These are phyloP conservation scores for Silurus asotus DNA, from an alignment of 2,113 vertebrate species.

Conservation along the genomic window DNA sequence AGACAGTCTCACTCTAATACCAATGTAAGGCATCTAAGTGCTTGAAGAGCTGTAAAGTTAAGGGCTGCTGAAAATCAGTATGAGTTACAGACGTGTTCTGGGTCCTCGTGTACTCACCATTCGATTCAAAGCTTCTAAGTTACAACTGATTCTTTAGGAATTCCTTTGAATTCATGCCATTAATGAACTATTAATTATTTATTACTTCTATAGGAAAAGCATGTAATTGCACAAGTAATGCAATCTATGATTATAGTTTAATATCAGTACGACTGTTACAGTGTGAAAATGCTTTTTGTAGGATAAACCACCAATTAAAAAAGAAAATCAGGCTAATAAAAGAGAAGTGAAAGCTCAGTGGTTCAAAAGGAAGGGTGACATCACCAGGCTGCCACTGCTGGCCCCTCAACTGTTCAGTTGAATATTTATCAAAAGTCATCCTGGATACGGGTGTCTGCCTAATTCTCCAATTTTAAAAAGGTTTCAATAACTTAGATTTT, in stretches of 20 bases:
- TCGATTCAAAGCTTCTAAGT: not conserved
- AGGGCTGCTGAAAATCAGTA: not conserved
- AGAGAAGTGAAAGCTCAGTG: too few species aligned
- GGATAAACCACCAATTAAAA: not conserved
- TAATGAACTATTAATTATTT: not conserved
- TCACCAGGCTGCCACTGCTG: too few species aligned
- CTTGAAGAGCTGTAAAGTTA: not conserved
- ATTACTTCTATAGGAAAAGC: not conserved
- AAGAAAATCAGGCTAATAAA: not conserved
- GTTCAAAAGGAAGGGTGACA: too few species aligned
- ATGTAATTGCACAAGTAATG: not conserved
- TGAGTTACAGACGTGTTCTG: not conserved
- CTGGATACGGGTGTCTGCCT: too few species aligned
- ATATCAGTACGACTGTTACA: not conserved
- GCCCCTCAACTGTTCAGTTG: too few species aligned
- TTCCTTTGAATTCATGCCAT: too few species aligned
- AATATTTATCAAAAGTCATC: too few species aligned
- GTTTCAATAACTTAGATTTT: not conserved
- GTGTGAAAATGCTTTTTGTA: not conserved
- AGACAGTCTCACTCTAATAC: slow-evolving; percentile 60
- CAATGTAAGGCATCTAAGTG: slow-evolving; percentile 58
- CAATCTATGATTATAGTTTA: not conserved
- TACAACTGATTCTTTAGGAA: not conserved
- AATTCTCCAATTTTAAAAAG: not conserved
- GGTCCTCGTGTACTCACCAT: not conserved